phyloP scores from a whole-genome alignment of 1,140 invertebrate genomes.

The Drosophila bipectinata region DNA sequence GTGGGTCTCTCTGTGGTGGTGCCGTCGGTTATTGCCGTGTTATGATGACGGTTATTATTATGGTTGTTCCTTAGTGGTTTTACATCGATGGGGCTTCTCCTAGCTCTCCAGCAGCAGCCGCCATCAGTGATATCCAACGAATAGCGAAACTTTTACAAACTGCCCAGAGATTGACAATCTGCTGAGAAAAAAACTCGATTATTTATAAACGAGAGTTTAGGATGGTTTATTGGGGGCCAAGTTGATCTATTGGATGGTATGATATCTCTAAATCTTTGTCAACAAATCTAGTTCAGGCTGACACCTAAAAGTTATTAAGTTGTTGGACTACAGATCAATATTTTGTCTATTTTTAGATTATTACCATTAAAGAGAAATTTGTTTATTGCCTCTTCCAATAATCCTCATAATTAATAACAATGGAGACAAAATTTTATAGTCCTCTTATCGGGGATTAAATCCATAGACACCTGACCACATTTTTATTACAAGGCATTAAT shows the following conservation, averaged over 20 bases:
- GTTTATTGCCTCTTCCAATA: not conserved
- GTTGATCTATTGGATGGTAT: constrained; percentile 25
- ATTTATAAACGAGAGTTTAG: constrained; percentile 20
- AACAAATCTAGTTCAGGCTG: constrained; percentile 25
- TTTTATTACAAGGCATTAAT: constrained; percentile 39
- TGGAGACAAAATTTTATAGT: constrained; percentile 29
- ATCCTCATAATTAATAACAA: constrained; percentile 4
- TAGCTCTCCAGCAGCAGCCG: not conserved
- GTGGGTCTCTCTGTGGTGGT: constrained; percentile 11
- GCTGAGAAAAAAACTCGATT: too few species aligned
- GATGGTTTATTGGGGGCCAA: constrained; percentile 4
- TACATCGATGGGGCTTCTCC: constrained; percentile 38
- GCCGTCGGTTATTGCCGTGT: constrained; percentile 42
- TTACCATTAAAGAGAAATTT: not conserved
- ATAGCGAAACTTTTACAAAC: constrained; percentile 1
- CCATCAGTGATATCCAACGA: constrained; percentile 1
- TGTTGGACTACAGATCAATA: constrained; percentile 1
- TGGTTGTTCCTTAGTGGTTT: constrained; percentile 35
- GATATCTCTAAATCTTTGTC: not conserved
- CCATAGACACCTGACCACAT: constrained; percentile 46
- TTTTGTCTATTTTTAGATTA: not conserved
- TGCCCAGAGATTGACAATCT: not conserved
- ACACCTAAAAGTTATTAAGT: constrained; percentile 18
- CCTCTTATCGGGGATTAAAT: constrained; percentile 24
- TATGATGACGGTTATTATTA: constrained; percentile 16